Percentiles rank a stretch among this genome's conserved stretches.
phyloP scores from a whole-genome alignment of 1,140 invertebrate species.

The Thereuonema tuberculata region DNA sequence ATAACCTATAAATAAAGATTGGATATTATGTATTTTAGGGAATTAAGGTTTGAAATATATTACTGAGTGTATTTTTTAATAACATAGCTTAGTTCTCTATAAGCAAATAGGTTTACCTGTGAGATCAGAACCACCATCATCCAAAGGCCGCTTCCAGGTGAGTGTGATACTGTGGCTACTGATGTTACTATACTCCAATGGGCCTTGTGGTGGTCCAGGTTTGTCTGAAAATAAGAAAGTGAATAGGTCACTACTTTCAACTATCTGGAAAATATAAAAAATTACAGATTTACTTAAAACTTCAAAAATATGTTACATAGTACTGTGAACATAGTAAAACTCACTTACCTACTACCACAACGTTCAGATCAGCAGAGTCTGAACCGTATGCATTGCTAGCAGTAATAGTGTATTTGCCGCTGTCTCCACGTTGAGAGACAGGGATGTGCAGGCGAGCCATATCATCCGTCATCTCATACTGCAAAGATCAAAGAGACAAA shows the following conservation, averaged over 20 bases:
- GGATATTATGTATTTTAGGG: no score
- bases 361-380: conserved; percentile 84
- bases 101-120: conserved; percentile 45
- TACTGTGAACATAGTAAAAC: not conserved
- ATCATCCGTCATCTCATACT: conserved; percentile 68
- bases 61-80: not conserved
- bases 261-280: not conserved
- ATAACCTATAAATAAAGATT: no score
- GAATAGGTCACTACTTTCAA: no score
- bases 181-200: conserved; percentile 62
- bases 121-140: conserved; percentile 90
- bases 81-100: not conserved
- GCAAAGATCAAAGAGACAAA: no score
- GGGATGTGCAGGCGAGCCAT: conserved; percentile 76
- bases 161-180: conserved; percentile 71
- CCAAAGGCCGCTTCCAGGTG: conserved; percentile 81
- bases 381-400: conserved; percentile 79
- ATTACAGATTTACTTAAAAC: conserved; percentile 40
- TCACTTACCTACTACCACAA: conserved; percentile 42
- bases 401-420: conserved; percentile 79
- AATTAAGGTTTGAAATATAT: not conserved
- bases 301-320: conserved; percentile 26
- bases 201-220: conserved; percentile 74
- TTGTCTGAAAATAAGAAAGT: conserved; percentile 70
- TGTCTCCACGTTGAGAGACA: conserved; percentile 73